Conservation (phyloP, 2,113 vertebrate genomes). For the Anoura caudifer region DNA sequence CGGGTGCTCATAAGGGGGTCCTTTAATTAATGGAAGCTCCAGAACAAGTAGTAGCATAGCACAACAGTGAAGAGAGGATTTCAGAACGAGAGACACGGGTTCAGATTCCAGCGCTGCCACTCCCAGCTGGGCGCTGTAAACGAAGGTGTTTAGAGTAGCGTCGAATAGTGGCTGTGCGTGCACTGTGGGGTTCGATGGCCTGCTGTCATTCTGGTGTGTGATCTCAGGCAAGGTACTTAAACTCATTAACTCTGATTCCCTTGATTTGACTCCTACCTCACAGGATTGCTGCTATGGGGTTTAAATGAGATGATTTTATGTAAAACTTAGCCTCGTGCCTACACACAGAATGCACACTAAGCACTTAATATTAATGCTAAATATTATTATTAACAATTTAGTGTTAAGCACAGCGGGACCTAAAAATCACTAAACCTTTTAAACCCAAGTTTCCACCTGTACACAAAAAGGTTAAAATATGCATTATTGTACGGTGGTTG, state of each 20-base stretch:
- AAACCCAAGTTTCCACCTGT: not conserved
- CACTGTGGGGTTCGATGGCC: accelerated
- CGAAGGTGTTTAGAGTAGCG: not conserved
- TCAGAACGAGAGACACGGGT: not conserved
- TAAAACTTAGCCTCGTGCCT: not conserved
- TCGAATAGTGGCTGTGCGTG: no score
- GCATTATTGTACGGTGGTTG: not conserved
- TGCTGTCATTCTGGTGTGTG: not conserved
- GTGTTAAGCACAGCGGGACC: not conserved
- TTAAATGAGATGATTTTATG: not conserved
- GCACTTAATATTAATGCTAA: not conserved
- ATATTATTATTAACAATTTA: not conserved
- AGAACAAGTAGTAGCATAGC: not conserved
- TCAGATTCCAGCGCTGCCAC: not conserved
- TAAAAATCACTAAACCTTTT: not conserved
- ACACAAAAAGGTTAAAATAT: not conserved
- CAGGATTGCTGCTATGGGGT: not conserved
- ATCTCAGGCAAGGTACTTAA: not conserved
- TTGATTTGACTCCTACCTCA: not conserved
- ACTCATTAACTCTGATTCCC: not conserved
- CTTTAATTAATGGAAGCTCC: not conserved
- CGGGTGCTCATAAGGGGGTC: not conserved
- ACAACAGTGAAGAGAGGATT: not conserved
- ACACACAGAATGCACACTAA: not conserved
- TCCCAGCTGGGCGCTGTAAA: not conserved